A percentile compares a stretch with the other conserved stretches of the same genome.
Conservation (phyloP, 2,888 invertebrate genomes). For the Actias luna region DNA sequence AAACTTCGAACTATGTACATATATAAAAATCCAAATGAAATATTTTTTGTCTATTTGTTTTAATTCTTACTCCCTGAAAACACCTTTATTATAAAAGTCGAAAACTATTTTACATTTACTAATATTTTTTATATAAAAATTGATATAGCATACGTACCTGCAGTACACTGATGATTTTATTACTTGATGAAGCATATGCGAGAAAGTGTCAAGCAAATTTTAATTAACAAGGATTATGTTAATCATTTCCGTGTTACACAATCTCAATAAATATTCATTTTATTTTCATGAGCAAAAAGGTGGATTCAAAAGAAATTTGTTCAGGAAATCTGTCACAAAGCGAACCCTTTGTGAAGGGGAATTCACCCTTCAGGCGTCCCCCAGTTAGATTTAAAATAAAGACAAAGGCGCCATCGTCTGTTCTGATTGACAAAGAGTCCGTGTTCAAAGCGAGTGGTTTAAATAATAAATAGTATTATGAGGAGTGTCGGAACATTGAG, state of each 20-base stretch:
- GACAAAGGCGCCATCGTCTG: constrained; percentile 1
- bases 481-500: constrained; percentile 14
- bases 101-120: too few species aligned
- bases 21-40: too few species aligned
- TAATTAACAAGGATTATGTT: background rate
- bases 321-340: constrained; percentile 6
- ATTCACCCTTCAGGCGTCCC: background rate
- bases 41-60: too few species aligned
- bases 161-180: too few species aligned
- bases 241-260: background rate
- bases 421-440: constrained; percentile 21
- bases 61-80: too few species aligned
- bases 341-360: background rate
- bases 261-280: background rate
- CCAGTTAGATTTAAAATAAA: constrained; percentile 8
- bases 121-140: too few species aligned
- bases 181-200: too few species aligned
- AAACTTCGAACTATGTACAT: too few species aligned
- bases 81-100: too few species aligned
- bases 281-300: background rate
- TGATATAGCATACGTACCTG: too few species aligned
- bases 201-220: background rate
- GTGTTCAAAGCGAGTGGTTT: constrained; percentile 25
- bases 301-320: background rate
- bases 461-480: constrained; percentile 26